A percentile compares a stretch with the other conserved stretches of the same genome.
Evolutionary conservation across 1,140 invertebrate genomes (phyloP).

Genomic region (Stegodyphus mimosarum): DNA sequence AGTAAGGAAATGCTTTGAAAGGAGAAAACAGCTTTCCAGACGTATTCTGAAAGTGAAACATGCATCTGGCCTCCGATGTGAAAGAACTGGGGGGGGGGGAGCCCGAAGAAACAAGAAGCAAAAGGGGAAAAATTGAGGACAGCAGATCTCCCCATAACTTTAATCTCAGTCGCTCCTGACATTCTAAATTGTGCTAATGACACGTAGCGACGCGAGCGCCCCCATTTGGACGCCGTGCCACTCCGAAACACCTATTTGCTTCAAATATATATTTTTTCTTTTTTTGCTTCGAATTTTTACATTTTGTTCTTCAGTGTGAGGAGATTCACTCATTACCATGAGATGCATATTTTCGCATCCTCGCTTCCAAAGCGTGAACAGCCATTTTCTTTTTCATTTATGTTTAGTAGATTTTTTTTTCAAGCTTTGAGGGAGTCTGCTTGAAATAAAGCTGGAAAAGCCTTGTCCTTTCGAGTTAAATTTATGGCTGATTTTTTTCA

Average conservation of each 20-base stretch:
- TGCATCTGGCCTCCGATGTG: neutral
- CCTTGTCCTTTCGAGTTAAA: neutral
- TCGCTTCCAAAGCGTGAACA: neutral
- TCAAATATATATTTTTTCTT: neutral
- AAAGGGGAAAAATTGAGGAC: neutral
- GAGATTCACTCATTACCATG: conserved; percentile 54
- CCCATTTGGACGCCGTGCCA: conserved; percentile 31
- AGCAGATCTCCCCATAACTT: conserved; percentile 12
- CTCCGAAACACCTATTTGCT: conserved; percentile 26
- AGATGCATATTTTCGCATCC: conserved; percentile 45
- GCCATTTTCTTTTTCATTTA: neutral
- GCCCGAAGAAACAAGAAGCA: neutral
- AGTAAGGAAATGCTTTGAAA: conserved; percentile 18
- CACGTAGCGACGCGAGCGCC: conserved; percentile 50
- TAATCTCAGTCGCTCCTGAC: conserved; percentile 56
- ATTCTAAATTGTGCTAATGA: conserved; percentile 60
- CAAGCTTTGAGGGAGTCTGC: conserved; percentile 27
- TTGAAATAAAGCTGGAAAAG: conserved; percentile 31
- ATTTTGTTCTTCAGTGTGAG: conserved; percentile 47
- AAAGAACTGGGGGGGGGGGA: conserved; percentile 4
- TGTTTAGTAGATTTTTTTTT: neutral
- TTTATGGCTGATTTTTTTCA: neutral
- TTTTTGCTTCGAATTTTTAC: conserved; percentile 27
- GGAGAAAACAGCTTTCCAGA: conserved; percentile 42
- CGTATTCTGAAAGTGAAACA: neutral